phyloP scores from a whole-genome alignment of 92 coral and sea anemone genomes.

The Epizoanthus illoricatus region DNA sequence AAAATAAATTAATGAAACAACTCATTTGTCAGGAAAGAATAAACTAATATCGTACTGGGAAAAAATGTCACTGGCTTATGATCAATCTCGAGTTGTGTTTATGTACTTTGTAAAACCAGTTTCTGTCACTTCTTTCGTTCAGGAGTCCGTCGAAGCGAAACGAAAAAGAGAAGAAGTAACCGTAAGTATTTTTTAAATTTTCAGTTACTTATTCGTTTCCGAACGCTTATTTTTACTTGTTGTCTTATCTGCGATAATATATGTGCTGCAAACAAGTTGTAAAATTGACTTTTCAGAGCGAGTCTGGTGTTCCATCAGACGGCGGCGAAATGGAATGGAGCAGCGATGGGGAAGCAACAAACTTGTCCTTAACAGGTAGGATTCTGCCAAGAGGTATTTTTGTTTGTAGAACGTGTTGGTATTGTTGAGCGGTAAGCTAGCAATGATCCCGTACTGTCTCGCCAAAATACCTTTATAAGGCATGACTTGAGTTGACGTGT shows the following conservation, averaged over 20 bases:
- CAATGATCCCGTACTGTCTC: no score
- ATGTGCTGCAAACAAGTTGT: background rate
- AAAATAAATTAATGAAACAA: no score
- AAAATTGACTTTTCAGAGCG: slow-evolving; percentile 4
- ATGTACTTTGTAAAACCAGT: background rate
- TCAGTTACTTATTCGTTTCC: background rate
- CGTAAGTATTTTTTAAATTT: background rate
- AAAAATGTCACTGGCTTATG: background rate
- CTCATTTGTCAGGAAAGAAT: no score
- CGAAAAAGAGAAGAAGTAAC: slow-evolving; percentile 18
- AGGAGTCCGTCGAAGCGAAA: slow-evolving; percentile 30
- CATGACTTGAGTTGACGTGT: no score
- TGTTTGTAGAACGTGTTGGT: no score
- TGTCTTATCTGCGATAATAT: background rate
- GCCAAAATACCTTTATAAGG: no score
- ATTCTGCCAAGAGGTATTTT: slow-evolving; percentile 23
- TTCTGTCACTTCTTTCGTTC: slow-evolving; percentile 3
- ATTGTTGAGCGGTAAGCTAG: no score
- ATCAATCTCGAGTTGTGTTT: background rate
- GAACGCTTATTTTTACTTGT: background rate
- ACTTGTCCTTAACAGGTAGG: background rate
- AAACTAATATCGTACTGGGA: no score
- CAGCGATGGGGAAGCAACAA: slow-evolving; percentile 56
- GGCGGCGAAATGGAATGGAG: slow-evolving; percentile 73
- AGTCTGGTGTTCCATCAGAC: slow-evolving; percentile 1